Base-by-base conservation (phyloP, 2,797 vertebrate genomes). In the Sebastes diploproa region DNA sequence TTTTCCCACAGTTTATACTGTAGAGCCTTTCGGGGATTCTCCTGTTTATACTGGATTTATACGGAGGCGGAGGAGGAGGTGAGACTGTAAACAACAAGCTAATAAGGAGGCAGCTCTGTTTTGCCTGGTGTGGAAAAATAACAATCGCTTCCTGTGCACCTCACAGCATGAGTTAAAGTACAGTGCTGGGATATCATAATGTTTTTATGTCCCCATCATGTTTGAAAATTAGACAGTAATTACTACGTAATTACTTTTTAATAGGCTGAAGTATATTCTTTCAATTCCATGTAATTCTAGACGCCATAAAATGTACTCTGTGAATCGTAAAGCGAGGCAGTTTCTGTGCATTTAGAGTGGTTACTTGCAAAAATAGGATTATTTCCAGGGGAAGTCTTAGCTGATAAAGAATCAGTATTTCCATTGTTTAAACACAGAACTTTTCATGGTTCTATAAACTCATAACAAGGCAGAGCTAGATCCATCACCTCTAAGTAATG, bases 1-100 rank as follows among this genome's bases (percentile, higher is more conserved):
- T 83, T 92, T 91, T 88, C 78, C 84, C 85, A 88, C 84, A 86
- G 71, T 84, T 86, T 88, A 69, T 76, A 62, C 59, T 75, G 76
- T 75, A 63, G 86, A 85, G 79, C 74, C 83, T 83, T 66, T 50
- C 12, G 69, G 85, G 85, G 81, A 88, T 88, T 84, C 36, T 82
- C 20, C 29, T 90, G 81, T 90, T 88, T 89, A 82, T 87, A 63
- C 64, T 63, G 63, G 68, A 66, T 83, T 91, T 66, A 84, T 75
- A 80, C 42, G 20, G 42, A 76, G 71, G 61, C 84, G 75, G 78
- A 76, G 75, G 64, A 87, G 74, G 81, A 86, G 85, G 84, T 84
- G 77, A 92, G 68, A 84, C 64, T 56, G 71, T 89, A 81, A 87
- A 91, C 87, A 91, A 81, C 27, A 55, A 80, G 82, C 83, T 90